phyloP scores from a whole-genome alignment of 2,797 vertebrate genomes.

The Xiphorhynchus erythropygius region DNA sequence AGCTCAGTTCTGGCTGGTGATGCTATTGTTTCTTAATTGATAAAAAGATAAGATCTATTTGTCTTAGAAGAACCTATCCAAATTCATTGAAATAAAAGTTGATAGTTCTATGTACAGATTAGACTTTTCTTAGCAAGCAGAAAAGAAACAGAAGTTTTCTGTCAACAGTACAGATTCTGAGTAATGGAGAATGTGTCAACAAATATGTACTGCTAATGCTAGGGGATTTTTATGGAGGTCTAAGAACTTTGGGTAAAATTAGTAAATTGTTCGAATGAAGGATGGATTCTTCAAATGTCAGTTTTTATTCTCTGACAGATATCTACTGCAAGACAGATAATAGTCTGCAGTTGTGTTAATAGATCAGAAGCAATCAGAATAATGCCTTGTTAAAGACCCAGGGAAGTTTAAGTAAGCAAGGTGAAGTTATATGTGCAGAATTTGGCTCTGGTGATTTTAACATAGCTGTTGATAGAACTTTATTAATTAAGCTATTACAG shows the following conservation, averaged over 20 bases:
- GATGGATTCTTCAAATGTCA: not conserved
- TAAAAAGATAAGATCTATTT: not conserved
- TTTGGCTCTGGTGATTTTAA: not conserved
- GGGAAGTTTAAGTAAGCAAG: not conserved
- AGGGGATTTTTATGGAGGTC: not conserved
- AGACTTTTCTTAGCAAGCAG: not conserved
- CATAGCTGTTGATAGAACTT: not conserved
- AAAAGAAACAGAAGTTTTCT: not conserved
- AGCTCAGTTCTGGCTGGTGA: not conserved
- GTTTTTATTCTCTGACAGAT: not conserved
- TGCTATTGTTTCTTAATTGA: not conserved
- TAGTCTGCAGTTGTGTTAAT: not conserved
- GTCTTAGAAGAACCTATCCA: not conserved
- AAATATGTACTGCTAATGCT: not conserved
- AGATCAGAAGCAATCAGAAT: not conserved
- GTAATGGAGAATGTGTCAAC: not conserved
- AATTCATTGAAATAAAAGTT: not conserved
- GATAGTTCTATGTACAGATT: not conserved
- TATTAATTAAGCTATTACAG: not conserved
- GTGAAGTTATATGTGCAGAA: not conserved
- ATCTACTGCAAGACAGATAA: not conserved
- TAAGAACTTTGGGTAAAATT: not conserved
- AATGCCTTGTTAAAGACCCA: not conserved
- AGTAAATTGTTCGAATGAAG: not conserved
- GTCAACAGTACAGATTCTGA: not conserved